Evolutionary conservation across 1,140 invertebrate species (phyloP).

Genomic region (Pantala flavescens): DNA sequence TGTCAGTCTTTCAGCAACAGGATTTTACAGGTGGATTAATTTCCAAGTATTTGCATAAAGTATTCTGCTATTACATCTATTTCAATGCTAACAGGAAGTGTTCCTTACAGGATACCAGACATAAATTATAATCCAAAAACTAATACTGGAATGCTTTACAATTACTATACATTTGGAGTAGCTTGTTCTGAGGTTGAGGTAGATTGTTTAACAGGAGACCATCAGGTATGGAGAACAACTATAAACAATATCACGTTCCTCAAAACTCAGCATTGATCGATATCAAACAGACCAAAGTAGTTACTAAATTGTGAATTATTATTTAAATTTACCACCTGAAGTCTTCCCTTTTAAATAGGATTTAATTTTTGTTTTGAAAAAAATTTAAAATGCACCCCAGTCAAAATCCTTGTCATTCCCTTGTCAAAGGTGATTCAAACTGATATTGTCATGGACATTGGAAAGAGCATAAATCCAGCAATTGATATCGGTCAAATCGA

Average conservation of each 20-base stretch:
- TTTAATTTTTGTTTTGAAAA: not conserved
- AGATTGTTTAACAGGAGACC: constrained; percentile 47
- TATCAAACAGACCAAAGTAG: too few relatives aligned
- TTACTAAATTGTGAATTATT: not conserved
- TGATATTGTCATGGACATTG: constrained; percentile 61
- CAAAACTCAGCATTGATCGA: too few relatives aligned
- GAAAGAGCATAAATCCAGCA: constrained; percentile 54
- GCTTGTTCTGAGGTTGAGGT: constrained; percentile 45
- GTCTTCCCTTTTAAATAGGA: not conserved
- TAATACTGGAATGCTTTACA: constrained; percentile 36
- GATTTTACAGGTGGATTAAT: constrained; percentile 40
- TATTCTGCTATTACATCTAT: not conserved
- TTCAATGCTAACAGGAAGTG: not conserved
- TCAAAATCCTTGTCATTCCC: not conserved
- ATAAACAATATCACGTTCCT: not conserved
- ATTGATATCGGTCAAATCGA: constrained; percentile 63
- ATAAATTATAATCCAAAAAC: constrained; percentile 40
- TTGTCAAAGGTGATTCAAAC: constrained; percentile 43
- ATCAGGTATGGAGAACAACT: constrained; percentile 30
- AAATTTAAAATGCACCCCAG: too few relatives aligned
- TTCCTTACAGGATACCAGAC: constrained; percentile 28
- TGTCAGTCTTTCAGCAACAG: constrained; percentile 47
- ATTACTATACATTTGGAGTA: constrained; percentile 44
- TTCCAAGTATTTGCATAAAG: not conserved
- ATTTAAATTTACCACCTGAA: not conserved